Evolutionary conservation across 2,888 invertebrate species (phyloP).

Genomic region (Limenitis camilla): DNA sequence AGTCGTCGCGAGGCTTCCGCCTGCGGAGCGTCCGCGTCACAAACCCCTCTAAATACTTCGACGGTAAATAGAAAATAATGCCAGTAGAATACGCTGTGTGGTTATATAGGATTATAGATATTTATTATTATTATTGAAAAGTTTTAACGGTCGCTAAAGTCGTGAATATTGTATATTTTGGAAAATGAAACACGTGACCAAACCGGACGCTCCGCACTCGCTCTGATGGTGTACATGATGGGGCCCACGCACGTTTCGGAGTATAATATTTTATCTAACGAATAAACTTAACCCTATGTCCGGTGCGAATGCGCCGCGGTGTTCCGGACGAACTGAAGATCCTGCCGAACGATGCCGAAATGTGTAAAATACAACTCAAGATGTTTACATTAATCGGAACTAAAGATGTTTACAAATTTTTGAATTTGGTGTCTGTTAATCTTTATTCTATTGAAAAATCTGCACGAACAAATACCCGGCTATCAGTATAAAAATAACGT

Average conservation of each 20-base stretch:
- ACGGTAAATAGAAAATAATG: conserved; percentile 24
- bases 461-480: conserved; percentile 71
- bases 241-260: conserved; percentile 54
- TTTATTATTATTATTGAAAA: conserved; percentile 16
- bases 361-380: conserved; percentile 54
- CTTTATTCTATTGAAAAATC: conserved; percentile 59
- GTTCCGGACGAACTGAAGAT: conserved; percentile 57
- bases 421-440: conserved; percentile 56
- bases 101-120: conserved; percentile 27
- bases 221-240: conserved; percentile 26
- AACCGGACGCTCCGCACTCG: conserved; percentile 41
- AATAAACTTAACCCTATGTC: conserved; percentile 71
- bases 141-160: conserved; percentile 23
- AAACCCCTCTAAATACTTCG: conserved; percentile 16
- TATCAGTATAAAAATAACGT: conserved; percentile 73
- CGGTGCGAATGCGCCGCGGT: conserved; percentile 35
- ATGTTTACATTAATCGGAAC: conserved; percentile 59
- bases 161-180: conserved; percentile 24
- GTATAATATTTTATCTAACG: conserved; percentile 65
- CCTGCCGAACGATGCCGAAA: conserved; percentile 64
- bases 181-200: conserved; percentile 20
- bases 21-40: conserved; percentile 40
- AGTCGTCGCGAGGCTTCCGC: conserved; percentile 69
- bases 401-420: conserved; percentile 60
- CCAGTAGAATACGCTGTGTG: conserved; percentile 25